Base-by-base conservation (phyloP, 2,113 vertebrate genomes). In the Ctenodactylus gundi region DNA sequence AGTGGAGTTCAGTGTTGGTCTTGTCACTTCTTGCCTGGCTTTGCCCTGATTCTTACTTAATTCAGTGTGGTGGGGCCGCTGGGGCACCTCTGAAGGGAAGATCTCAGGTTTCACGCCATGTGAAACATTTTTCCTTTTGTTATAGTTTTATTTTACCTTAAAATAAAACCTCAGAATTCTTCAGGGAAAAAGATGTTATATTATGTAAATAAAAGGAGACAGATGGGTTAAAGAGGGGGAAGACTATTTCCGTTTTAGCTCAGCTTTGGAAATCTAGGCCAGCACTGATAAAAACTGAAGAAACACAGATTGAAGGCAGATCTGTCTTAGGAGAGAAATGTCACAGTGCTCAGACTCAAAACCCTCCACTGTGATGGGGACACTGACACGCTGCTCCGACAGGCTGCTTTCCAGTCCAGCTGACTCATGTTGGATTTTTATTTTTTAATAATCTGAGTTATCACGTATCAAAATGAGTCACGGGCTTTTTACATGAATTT, bases 161-260 rank as follows among this genome's bases (percentile, higher is more conserved):
- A 78, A 78, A 68, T 78, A 36, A 46, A 31, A 11, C 36, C 49
- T 75, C 77, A 85, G 60, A 78, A 73, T 92, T 96, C 73, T 96
- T 96, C 82, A 86, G 58, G 88, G 73, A 65, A 78, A 81, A 70
- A 78, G 62, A 72, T 88, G 96, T 60, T 93, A 96, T 89, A 93
- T 96, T 98, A 95, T 93, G 84, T 97, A 98, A 98, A 97, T 98
- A 98, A 98, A 97, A 97, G 93, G 80, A 96, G 84, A 95, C 91
- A 96, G 93, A 91, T 95, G 86, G 68, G 95, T 96, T 97, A 90
- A 97, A 96, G 65, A 90, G 96, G 8, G 96, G 93, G 83, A 94
- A 86, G 73, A 92, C 76, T 95, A 88, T 96, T 97, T 97, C 95
- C 78, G 76, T 97, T 96, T 97, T 97, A 96, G 58, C 95, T 97